Base-by-base conservation (phyloP, 2,888 invertebrate genomes). In the Holacanthella duospinosa region DNA sequence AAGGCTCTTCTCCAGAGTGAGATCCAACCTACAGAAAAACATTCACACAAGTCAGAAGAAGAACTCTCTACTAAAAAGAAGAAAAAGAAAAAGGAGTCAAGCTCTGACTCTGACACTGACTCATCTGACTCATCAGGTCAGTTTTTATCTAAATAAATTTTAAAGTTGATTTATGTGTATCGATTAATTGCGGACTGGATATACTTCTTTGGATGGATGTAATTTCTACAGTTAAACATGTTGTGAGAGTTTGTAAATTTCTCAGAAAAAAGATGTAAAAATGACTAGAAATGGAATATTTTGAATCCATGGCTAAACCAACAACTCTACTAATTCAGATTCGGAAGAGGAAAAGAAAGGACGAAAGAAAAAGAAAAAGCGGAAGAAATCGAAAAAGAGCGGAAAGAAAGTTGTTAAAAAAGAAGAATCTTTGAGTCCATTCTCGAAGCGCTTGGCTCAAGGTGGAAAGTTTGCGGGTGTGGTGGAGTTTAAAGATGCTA, bases 381-480 rank as follows among this genome's bases (percentile, higher is more conserved):
- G 84, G 62, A 85, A 84, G 76, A 71, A 70, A 4, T 80, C 80
- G 72, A 85, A 84, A 75, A 84, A 83, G 75, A 84, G 84, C 75
- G 77, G 77, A 65, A 82, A 82, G 74, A 84, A 83, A 71, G 60
- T 74, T 75, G 36, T 76, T 75, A 67, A 73, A 75, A 36, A 77
- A 77, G 67, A 82, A 83, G 64, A 84, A 85, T 73, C 85, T 84
- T 58, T 71, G 2, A 70, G 70, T 60, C 71, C 71, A 1, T 68
- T 71, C 65, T 67, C 69, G 9, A 71, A 67, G 44, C 63, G 68
- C 54, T 58, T 69, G 28, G 67, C 44, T 16, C 66, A 64, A 36
- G 66, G 64, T 27, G 64, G 53, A 16, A 63, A 59, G 19, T 43
- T 65, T 0, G 61, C 57, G 1, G 64, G 64, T 29, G 44, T 61